Evolutionary conservation across 1,140 invertebrate species (phyloP).

Genomic region (Zophobas atratus): DNA sequence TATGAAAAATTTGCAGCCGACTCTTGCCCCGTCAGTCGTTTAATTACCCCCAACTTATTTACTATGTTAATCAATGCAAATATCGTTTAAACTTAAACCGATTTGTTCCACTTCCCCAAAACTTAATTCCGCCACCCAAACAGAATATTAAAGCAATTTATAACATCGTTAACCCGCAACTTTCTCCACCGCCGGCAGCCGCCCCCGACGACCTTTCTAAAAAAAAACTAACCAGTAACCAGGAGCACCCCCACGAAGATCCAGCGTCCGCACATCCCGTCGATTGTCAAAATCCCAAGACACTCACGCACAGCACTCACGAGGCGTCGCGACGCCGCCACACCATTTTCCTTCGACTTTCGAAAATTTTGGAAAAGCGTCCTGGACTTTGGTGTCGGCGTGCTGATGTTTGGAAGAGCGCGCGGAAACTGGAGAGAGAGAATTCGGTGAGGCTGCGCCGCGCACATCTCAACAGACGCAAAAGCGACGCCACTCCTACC

Average conservation of each 20-base stretch:
- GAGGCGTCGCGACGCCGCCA: slow-evolving; percentile 1
- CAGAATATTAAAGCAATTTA: not conserved
- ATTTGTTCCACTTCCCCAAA: slow-evolving; percentile 15
- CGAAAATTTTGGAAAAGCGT: slow-evolving; percentile 5
- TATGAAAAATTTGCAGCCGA: too few species aligned
- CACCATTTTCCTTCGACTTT: not conserved
- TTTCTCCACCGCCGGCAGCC: not conserved
- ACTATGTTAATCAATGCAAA: slow-evolving; percentile 17
- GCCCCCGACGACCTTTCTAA: not conserved
- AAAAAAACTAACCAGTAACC: slow-evolving; percentile 44
- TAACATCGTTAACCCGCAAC: not conserved
- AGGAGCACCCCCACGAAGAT: slow-evolving; percentile 32
- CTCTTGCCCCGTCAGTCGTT: not conserved
- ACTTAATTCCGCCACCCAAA: not conserved
- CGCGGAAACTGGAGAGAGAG: slow-evolving; percentile 58
- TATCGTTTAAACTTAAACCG: slow-evolving; percentile 7
- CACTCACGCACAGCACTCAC: slow-evolving; percentile 24
- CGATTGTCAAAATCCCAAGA: slow-evolving; percentile 3
- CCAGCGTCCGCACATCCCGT: slow-evolving; percentile 14
- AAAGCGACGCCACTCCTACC: slow-evolving; percentile 57
- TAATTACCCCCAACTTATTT: slow-evolving; percentile 13
- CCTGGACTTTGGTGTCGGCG: slow-evolving; percentile 12
- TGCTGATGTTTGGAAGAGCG: slow-evolving; percentile 56
- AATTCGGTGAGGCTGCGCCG: slow-evolving; percentile 55
- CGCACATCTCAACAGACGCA: slow-evolving; percentile 55